phyloP scores from a whole-genome alignment of 2,113 vertebrate species.

The Lycaon pictus region DNA sequence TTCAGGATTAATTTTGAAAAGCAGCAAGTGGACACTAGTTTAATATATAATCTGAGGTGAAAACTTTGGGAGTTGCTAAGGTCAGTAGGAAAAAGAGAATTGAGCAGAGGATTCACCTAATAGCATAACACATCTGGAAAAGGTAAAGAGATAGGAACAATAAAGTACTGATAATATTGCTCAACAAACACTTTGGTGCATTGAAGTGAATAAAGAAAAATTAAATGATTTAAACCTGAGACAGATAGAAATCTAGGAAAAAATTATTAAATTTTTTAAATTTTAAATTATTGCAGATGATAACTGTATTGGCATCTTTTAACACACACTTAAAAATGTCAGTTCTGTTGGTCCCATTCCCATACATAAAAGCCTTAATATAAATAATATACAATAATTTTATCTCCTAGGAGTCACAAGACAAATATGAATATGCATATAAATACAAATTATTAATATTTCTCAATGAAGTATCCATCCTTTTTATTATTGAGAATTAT shows the following conservation, averaged over 20 bases:
- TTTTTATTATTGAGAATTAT: neutral
- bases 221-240: neutral
- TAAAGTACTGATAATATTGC: neutral
- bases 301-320: neutral
- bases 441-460: constrained; percentile 5
- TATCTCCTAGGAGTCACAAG: neutral
- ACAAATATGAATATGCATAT: neutral
- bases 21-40: neutral
- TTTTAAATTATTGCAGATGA: neutral
- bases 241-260: neutral
- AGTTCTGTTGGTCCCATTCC: neutral
- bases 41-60: constrained; percentile 26
- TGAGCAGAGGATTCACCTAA: neutral
- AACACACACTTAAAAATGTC: neutral
- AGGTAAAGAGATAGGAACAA: neutral
- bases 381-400: neutral
- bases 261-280: neutral
- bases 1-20: constrained; percentile 50
- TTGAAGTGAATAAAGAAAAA: neutral
- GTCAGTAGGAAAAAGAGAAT: neutral
- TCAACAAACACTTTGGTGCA: neutral
- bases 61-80: neutral
- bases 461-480: neutral
- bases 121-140: neutral
- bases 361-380: neutral